A percentile compares a stretch with the other conserved stretches of the same genome.
Evolutionary conservation across 2,888 invertebrate species (phyloP).

Genomic region (Eretmocerus hayati): DNA sequence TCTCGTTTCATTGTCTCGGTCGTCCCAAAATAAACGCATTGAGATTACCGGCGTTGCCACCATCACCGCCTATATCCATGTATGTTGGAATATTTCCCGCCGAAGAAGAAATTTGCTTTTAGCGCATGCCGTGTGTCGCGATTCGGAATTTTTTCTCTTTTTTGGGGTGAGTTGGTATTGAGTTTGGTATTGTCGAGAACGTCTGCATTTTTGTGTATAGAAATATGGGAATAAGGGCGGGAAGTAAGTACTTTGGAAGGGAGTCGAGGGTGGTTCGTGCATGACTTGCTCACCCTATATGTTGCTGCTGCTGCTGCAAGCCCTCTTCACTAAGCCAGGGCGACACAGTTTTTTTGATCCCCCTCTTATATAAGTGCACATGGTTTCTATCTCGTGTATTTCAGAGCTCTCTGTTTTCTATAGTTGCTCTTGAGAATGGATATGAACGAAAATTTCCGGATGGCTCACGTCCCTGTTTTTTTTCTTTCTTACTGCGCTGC

Average conservation of each 20-base stretch:
- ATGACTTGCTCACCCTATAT: too few species aligned
- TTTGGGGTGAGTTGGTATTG: background rate
- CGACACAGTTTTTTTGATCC: background rate
- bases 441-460: too few species aligned
- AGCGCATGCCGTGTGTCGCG: background rate
- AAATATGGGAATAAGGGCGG: background rate
- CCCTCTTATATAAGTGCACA: background rate
- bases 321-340: background rate
- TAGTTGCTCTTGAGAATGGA: too few species aligned
- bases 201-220: background rate
- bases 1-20: constrained; percentile 8
- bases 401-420: too few species aligned
- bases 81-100: background rate
- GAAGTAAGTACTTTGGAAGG: too few species aligned
- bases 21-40: constrained; percentile 2
- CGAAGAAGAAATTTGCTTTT: background rate
- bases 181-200: background rate
- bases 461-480: too few species aligned
- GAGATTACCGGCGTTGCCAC: too few species aligned
- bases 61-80: too few species aligned
- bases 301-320: background rate
- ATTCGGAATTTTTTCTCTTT: too few species aligned
- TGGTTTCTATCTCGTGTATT: background rate
- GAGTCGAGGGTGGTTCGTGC: background rate
- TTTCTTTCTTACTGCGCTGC: too few species aligned